A percentile compares a stretch with the other conserved stretches of the same genome.
These are phyloP conservation scores for Rutpela maculata DNA, from an alignment of 2,888 invertebrate genomes.

Conservation along the genomic window DNA sequence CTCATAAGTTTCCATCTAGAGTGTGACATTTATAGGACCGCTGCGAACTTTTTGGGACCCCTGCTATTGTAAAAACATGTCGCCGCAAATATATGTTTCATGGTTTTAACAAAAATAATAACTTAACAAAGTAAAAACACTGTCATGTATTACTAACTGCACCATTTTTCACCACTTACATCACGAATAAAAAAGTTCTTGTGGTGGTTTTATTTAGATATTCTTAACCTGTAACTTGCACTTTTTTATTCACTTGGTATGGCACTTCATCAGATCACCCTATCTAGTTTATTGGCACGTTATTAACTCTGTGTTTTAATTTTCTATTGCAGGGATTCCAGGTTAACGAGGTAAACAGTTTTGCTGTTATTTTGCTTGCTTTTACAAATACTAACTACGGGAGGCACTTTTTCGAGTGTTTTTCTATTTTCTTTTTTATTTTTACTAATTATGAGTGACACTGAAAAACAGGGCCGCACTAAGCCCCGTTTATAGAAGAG, in stretches of 20 bases:
- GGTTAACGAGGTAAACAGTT: slow-evolving; percentile 63
- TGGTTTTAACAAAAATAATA: slow-evolving; percentile 9
- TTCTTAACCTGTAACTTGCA: not conserved
- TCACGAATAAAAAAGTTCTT: slow-evolving; percentile 11
- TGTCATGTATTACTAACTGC: slow-evolving; percentile 21
- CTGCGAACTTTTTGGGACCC: too few species aligned
- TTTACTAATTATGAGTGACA: not conserved
- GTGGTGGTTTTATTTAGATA: not conserved
- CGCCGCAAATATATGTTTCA: not conserved
- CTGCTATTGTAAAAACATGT: too few species aligned
- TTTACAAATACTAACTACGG: slow-evolving; percentile 33
- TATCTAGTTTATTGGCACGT: slow-evolving; percentile 26
- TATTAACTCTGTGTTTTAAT: slow-evolving; percentile 52
- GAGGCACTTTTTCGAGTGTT: slow-evolving; percentile 42
- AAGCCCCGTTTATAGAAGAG: too few species aligned
- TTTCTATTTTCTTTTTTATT: slow-evolving; percentile 13
- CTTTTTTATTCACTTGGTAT: not conserved
- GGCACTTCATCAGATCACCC: slow-evolving; percentile 11
- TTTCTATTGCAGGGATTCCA: slow-evolving; percentile 66
- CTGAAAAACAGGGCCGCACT: too few species aligned
- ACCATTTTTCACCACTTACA: slow-evolving; percentile 16
- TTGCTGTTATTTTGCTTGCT: slow-evolving; percentile 42
- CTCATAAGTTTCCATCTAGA: too few species aligned
- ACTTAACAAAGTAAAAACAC: slow-evolving; percentile 2
- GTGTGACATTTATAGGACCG: too few species aligned